Base-by-base conservation (phyloP, 2,888 invertebrate genomes). In the Gryllus longicercus region DNA sequence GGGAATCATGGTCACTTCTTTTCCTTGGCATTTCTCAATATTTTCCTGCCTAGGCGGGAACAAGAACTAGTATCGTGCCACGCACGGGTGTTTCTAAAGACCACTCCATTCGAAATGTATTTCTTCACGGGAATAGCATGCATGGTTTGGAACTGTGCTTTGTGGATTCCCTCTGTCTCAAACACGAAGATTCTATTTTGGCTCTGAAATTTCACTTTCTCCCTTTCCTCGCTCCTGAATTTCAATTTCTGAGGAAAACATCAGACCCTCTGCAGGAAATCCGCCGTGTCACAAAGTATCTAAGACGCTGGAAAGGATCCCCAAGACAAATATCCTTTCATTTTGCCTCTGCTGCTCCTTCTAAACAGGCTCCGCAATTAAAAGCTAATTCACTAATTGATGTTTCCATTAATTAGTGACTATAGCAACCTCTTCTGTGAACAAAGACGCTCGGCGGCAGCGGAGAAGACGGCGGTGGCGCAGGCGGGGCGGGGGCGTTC, bases 231-330 rank as follows among this genome's bases (percentile, higher is more conserved):
- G 63, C 63, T 18, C 63, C 63, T 4, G 16, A 63, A 63, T 63
- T 63, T 63, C n/a, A n/a, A 63, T 14, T 63, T 63, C 63, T 63
- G 63, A 63, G 63, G 63, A 63, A 63, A 63, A n/a, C 63, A 63
- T n/a, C n/a, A 16, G 63, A 63, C 16, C n/a, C 63, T 63, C 63
- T 8, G n/a, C 63, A n/a, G n/a, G n/a, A 11, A n/a, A 63, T 14
- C 63, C 16, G 3, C 63, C 63, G 12, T 63, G 63, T 63, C 63
- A 63, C 63, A 63, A 63, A 63, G 63, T 63, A n/a, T 63, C 63
- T 63, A 63, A 63, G 63, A 63, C n/a, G n/a, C 63, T 63, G 63
- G 63, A 63, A 63, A n/a, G 63, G 63, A 63, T 63, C 63, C 63
- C 63, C 63, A 63, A 63, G 63, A 63, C 63, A 63, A 63, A 63